These are phyloP conservation scores for Argyresthia albistria DNA, from an alignment of 2,888 invertebrate genomes.

Conservation along the genomic window DNA sequence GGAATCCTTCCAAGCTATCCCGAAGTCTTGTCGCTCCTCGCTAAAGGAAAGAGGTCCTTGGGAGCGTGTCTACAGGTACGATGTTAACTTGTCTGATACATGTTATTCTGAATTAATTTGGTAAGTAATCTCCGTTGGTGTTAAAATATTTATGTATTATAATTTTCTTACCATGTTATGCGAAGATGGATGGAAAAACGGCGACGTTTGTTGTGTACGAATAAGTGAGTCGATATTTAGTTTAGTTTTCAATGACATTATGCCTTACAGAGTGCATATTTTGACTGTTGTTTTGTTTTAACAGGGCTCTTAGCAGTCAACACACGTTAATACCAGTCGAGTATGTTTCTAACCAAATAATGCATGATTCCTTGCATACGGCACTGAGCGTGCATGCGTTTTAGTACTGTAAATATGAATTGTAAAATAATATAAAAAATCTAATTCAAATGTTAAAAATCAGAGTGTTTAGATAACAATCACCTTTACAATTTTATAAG, in stretches of 20 bases:
- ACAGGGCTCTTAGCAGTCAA: slow-evolving; percentile 74
- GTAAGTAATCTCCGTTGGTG: slow-evolving; percentile 55
- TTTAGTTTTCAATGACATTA: slow-evolving; percentile 45
- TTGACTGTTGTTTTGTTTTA: slow-evolving; percentile 67
- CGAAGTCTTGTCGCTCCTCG: slow-evolving; percentile 79
- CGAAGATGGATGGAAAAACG: slow-evolving; percentile 71
- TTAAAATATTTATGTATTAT: slow-evolving; percentile 49
- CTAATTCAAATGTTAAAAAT: slow-evolving; percentile 19
- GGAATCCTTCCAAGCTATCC: slow-evolving; percentile 93
- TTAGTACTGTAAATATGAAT: slow-evolving; percentile 42
- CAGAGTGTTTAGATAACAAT: slow-evolving; percentile 3
- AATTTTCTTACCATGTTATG: slow-evolving; percentile 61
- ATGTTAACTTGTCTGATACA: slow-evolving; percentile 14
- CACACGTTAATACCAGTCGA: slow-evolving; percentile 73
- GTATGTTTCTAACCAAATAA: slow-evolving; percentile 67
- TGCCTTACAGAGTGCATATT: slow-evolving; percentile 57
- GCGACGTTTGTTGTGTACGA: slow-evolving; percentile 63
- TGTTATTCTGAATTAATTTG: slow-evolving; percentile 27
- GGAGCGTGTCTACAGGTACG: slow-evolving; percentile 84
- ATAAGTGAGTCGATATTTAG: slow-evolving; percentile 67
- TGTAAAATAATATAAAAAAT: slow-evolving; percentile 3
- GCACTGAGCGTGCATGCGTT: slow-evolving; percentile 65
- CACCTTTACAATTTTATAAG: slow-evolving; percentile 3
- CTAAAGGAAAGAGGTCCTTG: slow-evolving; percentile 87
- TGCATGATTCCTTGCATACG: slow-evolving; percentile 62